phyloP scores from a whole-genome alignment of 2,113 vertebrate genomes.

The Tragelaphus strepsiceros region DNA sequence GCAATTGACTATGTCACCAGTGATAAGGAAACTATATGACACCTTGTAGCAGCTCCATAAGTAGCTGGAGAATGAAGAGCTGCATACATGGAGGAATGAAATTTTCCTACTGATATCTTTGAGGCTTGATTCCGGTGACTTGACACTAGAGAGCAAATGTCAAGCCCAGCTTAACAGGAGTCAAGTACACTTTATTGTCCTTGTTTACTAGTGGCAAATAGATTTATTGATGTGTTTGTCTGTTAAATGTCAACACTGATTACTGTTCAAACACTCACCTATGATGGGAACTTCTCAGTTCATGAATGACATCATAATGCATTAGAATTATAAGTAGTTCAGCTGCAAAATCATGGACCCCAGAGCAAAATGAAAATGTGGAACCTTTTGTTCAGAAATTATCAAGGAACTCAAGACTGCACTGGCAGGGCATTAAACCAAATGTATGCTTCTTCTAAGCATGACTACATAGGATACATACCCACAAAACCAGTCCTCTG shows the following conservation, averaged over 20 bases:
- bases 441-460: background rate
- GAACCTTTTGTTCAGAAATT: background rate
- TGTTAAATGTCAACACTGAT: slow-evolving; percentile 62
- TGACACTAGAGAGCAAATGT: background rate
- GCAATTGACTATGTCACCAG: background rate
- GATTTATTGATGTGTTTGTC: slow-evolving; percentile 43
- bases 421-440: background rate
- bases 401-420: background rate
- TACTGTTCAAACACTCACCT: slow-evolving; percentile 32
- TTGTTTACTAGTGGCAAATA: slow-evolving; percentile 48
- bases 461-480: fast-evolving
- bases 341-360: background rate
- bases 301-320: background rate
- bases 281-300: background rate
- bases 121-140: background rate
- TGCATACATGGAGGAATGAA: background rate
- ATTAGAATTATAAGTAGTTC: background rate
- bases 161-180: background rate
- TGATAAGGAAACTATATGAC: background rate
- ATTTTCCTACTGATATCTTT: background rate
- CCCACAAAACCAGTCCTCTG: background rate
- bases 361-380: background rate
- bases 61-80: background rate
- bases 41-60: background rate
- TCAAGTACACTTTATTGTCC: slow-evolving; percentile 25